These are phyloP conservation scores for Oxygymnocypris stewartii DNA, from an alignment of 2,113 vertebrate genomes.

Conservation along the genomic window DNA sequence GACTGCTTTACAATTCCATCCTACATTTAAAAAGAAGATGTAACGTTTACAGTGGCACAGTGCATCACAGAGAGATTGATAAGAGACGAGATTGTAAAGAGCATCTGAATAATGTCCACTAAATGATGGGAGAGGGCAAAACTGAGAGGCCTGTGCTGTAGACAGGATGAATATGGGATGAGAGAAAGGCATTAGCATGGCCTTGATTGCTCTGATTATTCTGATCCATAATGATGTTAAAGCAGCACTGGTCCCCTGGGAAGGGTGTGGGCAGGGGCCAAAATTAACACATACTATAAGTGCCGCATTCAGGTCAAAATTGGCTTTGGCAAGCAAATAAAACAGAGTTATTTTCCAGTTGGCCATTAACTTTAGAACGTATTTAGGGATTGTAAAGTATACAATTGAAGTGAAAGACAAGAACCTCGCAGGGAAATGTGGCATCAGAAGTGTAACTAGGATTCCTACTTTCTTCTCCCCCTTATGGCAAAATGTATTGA, in stretches of 20 bases:
- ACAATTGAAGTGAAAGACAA: background rate
- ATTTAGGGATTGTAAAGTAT: background rate
- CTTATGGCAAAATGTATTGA: background rate
- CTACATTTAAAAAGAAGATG: background rate
- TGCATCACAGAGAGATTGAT: constrained; percentile 11
- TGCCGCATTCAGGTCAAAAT: background rate
- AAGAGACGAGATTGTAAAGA: constrained; percentile 5
- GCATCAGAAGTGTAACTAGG: background rate
- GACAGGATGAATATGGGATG: background rate
- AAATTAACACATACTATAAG: constrained; percentile 15
- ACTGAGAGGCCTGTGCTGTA: background rate
- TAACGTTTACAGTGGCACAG: background rate
- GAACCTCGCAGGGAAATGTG: background rate
- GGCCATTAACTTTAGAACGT: background rate
- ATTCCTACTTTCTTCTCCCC: background rate
- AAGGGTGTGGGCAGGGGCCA: background rate
- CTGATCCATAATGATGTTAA: constrained; percentile 19
- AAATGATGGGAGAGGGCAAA: background rate
- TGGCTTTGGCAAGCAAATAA: constrained; percentile 15
- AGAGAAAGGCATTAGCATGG: background rate
- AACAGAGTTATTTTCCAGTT: background rate
- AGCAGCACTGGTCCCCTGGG: background rate
- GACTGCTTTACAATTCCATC: background rate
- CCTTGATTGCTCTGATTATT: constrained; percentile 19
- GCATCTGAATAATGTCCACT: constrained; percentile 16